Base-by-base conservation (phyloP, 2,797 vertebrate species). In the Spinus olivaceus region DNA sequence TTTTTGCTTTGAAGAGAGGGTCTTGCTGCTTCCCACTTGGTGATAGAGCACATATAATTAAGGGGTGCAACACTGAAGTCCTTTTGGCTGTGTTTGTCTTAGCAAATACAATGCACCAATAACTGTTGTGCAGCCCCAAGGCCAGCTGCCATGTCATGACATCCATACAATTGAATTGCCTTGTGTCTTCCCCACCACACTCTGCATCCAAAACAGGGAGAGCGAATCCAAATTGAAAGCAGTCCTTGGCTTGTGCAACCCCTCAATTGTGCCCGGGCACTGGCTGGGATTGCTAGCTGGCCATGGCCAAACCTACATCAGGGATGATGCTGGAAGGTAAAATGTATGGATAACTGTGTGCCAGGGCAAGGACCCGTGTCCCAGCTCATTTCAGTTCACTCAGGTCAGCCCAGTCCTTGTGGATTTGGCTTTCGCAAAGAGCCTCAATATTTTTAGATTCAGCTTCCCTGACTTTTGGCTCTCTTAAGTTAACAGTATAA, bases 1-100 rank as follows among this genome's bases (percentile, higher is more conserved):
- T 7, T 66, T 66, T 72, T 32, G 12, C 51, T 94, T 87, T 89
- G 84, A 91, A 85, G 44, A 91, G 51, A 70, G 2, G 24, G 20
- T 46, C 78, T 92, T 84, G 39, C 17, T 79, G 56, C 72, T 94
- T 91, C 77, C 85, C 24, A 59, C 59, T 93, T 67, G 22, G 22
- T 72, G 77, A 66, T 24, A 84, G 66, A 79, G 17, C 32, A 63
- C 37, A n/a, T 72, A 25, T 24, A 92, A 87, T 82, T 85, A 91
- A 60, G 27, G 23, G 25, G 33, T 82, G 51, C 32, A 81, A 84
- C 35, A 56, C 9, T 81, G 25, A 27, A 65, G 59, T 76, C 33
- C 23, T 92, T 92, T 91, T 56, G 67, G 23, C 56, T 81, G n/a
- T 50, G 54, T 79, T 44, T 90, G 28, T 39, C 54, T 69, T 51